A percentile compares a stretch with the other conserved stretches of the same genome.
Evolutionary conservation across 2,797 vertebrate genomes (phyloP).

Genomic region (Nannoperca australis): DNA sequence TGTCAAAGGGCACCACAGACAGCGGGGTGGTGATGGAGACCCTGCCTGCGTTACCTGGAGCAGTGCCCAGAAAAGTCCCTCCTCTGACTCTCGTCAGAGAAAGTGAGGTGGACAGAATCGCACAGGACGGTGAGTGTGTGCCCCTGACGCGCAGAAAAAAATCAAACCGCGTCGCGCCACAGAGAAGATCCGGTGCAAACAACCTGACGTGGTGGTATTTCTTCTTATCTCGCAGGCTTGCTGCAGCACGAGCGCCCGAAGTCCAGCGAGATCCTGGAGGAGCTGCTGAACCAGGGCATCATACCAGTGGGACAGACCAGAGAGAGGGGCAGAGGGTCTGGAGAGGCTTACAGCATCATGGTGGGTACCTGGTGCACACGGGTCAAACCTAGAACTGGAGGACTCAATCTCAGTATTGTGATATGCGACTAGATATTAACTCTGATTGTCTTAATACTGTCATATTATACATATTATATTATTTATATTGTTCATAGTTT

Average conservation of each 20-base stretch:
- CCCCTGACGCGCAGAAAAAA: neutral
- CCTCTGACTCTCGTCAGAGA: conserved; percentile 56
- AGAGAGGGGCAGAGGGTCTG: conserved; percentile 71
- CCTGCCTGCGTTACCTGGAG: conserved; percentile 68
- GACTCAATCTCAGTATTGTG: neutral
- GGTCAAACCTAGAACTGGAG: neutral
- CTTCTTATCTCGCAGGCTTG: conserved; percentile 32
- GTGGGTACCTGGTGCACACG: conserved; percentile 67
- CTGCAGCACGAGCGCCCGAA: conserved; percentile 75
- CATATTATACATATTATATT: neutral
- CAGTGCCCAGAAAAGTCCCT: conserved; percentile 69
- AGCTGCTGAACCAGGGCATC: conserved; percentile 89
- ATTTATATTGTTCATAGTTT: neutral
- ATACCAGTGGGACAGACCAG: conserved; percentile 80
- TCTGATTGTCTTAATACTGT: neutral
- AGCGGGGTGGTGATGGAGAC: conserved; percentile 79
- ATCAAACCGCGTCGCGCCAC: accelerated
- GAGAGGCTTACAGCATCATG: conserved; percentile 84
- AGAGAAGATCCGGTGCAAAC: neutral
- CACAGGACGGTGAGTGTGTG: conserved; percentile 32
- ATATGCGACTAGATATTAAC: neutral
- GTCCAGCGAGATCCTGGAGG: conserved; percentile 89
- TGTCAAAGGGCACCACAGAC: conserved; percentile 76
- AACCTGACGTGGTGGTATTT: neutral
- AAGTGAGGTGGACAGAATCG: conserved; percentile 12